These are phyloP conservation scores for Ectobius pallidus DNA, from an alignment of 2,888 invertebrate genomes.

Conservation along the genomic window DNA sequence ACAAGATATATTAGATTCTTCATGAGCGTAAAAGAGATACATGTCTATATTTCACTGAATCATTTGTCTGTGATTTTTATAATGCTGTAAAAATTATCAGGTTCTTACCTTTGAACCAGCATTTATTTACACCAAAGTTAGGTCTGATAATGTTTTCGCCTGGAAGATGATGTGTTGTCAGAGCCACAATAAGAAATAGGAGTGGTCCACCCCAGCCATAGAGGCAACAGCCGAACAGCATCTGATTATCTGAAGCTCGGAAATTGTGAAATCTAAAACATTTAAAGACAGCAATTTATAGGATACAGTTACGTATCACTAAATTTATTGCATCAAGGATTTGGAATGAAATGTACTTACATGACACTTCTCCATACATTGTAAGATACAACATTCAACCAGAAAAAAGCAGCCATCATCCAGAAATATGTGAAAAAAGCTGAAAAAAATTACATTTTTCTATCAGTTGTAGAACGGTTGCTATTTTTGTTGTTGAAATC, in stretches of 20 bases:
- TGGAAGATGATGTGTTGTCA: constrained; percentile 61
- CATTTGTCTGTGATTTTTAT: no score
- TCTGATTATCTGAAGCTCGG: constrained; percentile 54
- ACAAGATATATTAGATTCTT: no score
- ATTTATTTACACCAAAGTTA: constrained; percentile 62
- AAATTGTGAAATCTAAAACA: constrained; percentile 27
- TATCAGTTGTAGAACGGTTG: no score
- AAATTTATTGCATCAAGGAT: no score
- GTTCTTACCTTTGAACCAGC: constrained; percentile 72
- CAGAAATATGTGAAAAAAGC: constrained; percentile 65
- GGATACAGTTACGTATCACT: no score
- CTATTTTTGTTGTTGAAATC: no score
- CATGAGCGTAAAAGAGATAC: no score
- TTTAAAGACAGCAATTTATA: no score
- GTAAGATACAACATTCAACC: constrained; percentile 71
- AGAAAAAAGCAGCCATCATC: constrained; percentile 73
- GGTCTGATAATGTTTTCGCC: constrained; percentile 63
- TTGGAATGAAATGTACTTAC: no score
- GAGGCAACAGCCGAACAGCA: constrained; percentile 61
- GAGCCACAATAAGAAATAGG: constrained; percentile 58
- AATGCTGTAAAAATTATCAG: no score
- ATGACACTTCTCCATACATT: constrained; percentile 69
- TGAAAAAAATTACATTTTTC: constrained; percentile 50
- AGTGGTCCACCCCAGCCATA: constrained; percentile 67
- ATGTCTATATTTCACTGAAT: no score